Percentiles rank a stretch among this genome's conserved stretches.
Evolutionary conservation across 2,888 invertebrate species (phyloP).

Genomic region (Pristionchus entomophagus): DNA sequence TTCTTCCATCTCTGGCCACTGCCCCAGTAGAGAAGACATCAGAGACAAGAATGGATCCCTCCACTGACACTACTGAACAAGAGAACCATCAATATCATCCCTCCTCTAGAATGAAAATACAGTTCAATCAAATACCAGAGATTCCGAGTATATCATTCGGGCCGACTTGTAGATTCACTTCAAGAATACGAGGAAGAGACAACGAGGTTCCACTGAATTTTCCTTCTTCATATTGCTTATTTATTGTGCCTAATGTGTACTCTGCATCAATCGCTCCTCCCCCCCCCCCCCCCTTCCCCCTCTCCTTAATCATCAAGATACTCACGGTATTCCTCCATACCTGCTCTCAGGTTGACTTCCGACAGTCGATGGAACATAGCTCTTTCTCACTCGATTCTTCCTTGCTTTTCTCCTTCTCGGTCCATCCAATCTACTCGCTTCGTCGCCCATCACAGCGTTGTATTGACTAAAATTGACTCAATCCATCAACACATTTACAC

Average conservation of each 20-base stretch:
- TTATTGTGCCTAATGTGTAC: background rate
- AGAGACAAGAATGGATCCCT: conserved; percentile 69
- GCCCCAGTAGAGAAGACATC: conserved; percentile 65
- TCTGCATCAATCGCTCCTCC: background rate
- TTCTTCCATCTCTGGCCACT: conserved; percentile 63
- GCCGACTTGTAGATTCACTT: conserved; percentile 66
- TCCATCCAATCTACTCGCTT: conserved; percentile 1
- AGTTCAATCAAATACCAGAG: conserved; percentile 45
- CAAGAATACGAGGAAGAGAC: conserved; percentile 69
- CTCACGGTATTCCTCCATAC: conserved; percentile 45
- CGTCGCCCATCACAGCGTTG: conserved; percentile 9
- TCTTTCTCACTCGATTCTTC: conserved; percentile 50
- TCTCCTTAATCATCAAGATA: background rate
- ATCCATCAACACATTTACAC: background rate
- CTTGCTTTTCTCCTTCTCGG: conserved; percentile 43
- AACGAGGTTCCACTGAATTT: conserved; percentile 44
- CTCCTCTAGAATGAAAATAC: background rate
- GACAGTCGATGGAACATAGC: conserved; percentile 73
- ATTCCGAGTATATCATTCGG: conserved; percentile 66
- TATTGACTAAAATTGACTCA: conserved; percentile 17
- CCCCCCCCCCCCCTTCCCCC: background rate
- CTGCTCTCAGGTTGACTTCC: conserved; percentile 71
- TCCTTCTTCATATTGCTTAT: background rate
- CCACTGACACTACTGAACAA: conserved; percentile 61
- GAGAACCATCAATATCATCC: background rate